phyloP scores from a whole-genome alignment of 2,113 vertebrate genomes.

The Amphilophus citrinellus region DNA sequence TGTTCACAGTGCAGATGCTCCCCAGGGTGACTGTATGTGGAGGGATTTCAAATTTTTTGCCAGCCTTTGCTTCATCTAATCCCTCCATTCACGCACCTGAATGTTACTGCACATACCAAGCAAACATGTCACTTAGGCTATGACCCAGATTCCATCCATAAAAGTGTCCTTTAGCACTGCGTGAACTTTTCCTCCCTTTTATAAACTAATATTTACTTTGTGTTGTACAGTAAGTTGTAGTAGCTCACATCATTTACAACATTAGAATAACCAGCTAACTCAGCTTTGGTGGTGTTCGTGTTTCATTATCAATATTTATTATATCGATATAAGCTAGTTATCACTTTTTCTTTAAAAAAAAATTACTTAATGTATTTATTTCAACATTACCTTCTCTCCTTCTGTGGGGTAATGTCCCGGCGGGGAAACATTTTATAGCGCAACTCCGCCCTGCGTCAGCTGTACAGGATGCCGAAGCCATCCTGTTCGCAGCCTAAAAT shows the following conservation, averaged over 20 bases:
- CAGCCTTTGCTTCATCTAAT: neutral
- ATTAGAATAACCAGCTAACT: neutral
- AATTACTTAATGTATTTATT: neutral
- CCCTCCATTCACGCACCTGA: neutral
- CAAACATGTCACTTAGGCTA: neutral
- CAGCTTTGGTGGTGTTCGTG: neutral
- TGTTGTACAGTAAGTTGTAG: neutral
- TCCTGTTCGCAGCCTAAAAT: slow-evolving; percentile 26
- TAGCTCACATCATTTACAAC: neutral
- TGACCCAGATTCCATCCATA: neutral
- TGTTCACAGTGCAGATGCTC: too few relatives aligned
- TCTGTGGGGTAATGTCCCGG: slow-evolving; percentile 64
- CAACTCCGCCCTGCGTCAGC: slow-evolving; percentile 68
- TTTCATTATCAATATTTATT: neutral
- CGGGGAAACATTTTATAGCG: slow-evolving; percentile 79
- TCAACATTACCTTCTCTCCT: slow-evolving; percentile 74
- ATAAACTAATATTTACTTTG: slow-evolving; percentile 14
- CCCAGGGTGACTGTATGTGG: too few relatives aligned
- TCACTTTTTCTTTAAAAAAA: neutral
- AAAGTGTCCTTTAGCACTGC: neutral
- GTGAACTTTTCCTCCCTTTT: neutral
- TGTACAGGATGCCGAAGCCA: slow-evolving; percentile 70
- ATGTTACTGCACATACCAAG: neutral
- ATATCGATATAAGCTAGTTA: neutral
- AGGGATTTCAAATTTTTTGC: too few relatives aligned